Percentiles rank a stretch among this genome's conserved stretches.
These are phyloP conservation scores for Stenopsyche tienmushanensis DNA, from an alignment of 1,140 invertebrate genomes.

Conservation along the genomic window DNA sequence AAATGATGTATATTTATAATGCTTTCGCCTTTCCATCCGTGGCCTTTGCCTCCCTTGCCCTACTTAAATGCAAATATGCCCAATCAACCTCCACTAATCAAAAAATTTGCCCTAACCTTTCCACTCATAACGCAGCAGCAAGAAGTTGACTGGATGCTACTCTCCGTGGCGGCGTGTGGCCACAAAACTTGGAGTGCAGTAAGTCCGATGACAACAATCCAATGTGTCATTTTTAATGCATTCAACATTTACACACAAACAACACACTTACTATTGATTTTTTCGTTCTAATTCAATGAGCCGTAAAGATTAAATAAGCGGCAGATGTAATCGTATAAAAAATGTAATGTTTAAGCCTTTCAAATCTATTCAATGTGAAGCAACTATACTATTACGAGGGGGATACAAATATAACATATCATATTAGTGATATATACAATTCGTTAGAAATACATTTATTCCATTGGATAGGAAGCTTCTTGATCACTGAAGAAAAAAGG, in stretches of 20 bases:
- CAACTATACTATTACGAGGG: no score
- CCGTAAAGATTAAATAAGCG: no score
- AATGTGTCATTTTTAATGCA: slow-evolving; percentile 28
- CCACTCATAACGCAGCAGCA: slow-evolving; percentile 55
- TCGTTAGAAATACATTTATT: no score
- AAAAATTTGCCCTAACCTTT: slow-evolving; percentile 21
- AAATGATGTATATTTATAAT: slow-evolving; percentile 28
- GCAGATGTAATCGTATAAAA: no score
- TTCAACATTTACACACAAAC: slow-evolving; percentile 11
- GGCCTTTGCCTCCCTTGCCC: slow-evolving; percentile 12
- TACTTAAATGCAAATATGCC: slow-evolving; percentile 11
- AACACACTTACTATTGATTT: not conserved
- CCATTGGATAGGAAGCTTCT: no score
- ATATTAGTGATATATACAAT: no score
- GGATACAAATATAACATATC: no score
- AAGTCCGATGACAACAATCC: slow-evolving; percentile 59
- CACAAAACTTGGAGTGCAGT: slow-evolving; percentile 91
- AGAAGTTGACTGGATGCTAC: slow-evolving; percentile 67
- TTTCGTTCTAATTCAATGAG: no score
- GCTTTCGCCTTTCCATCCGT: slow-evolving; percentile 32
- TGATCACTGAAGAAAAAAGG: no score
- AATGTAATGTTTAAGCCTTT: no score
- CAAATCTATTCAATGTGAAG: no score
- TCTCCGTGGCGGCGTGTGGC: slow-evolving; percentile 88
- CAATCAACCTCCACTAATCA: slow-evolving; percentile 10